Evolutionary conservation across 2,888 invertebrate genomes (phyloP).

Genomic region (Drosophila merina): DNA sequence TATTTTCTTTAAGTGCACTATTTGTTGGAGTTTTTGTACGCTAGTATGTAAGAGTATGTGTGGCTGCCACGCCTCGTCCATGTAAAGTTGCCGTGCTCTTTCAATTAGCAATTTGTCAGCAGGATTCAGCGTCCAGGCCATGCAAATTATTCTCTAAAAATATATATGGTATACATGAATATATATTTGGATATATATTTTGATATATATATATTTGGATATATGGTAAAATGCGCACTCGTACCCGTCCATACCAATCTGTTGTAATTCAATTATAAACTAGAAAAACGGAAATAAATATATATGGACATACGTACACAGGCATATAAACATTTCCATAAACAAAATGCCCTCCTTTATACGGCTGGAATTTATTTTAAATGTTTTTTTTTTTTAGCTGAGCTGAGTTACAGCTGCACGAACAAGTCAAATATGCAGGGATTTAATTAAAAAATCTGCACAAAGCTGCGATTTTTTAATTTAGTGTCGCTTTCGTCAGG

Average conservation of each 20-base stretch:
- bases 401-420: conserved; percentile 24
- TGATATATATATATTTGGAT: not conserved
- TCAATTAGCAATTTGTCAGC: conserved; percentile 77
- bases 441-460: conserved; percentile 58
- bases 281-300: conserved; percentile 46
- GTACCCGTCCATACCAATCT: conserved; percentile 43
- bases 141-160: conserved; percentile 59
- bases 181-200: conserved; percentile 15
- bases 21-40: conserved; percentile 1
- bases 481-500: not conserved
- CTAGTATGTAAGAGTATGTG: conserved; percentile 9
- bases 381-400: conserved; percentile 4
- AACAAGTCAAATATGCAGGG: conserved; percentile 40
- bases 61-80: conserved; percentile 35
- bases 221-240: conserved; percentile 18
- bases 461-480: conserved; percentile 30
- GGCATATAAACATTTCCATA: conserved; percentile 41
- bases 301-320: conserved; percentile 26
- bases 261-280: conserved; percentile 63
- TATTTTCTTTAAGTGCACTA: not conserved
- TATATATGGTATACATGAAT: not conserved
- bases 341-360: conserved; percentile 29
- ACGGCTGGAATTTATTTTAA: conserved; percentile 20
- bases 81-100: conserved; percentile 53
- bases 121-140: conserved; percentile 47